Conservation (phyloP, 2,113 vertebrate genomes). For the Brevimyrus niger region DNA sequence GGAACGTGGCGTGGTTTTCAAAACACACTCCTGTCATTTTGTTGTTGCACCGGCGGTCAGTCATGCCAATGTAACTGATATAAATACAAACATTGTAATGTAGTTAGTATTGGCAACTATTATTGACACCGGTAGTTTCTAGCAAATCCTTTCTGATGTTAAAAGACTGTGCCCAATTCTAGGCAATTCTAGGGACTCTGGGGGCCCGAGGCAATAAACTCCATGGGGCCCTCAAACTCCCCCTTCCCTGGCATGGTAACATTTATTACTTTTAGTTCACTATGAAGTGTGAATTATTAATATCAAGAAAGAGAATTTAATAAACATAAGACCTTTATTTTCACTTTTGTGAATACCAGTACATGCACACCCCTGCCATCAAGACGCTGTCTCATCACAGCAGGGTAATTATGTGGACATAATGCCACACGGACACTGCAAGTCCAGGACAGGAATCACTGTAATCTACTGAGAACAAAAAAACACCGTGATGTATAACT, state of each 20-base stretch:
- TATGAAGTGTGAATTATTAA: background rate
- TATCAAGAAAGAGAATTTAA: background rate
- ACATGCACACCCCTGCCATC: background rate
- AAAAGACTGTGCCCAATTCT: no score
- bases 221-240: background rate
- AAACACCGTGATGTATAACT: background rate
- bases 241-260: background rate
- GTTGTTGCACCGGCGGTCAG: no score
- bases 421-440: background rate
- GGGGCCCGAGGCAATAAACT: no score
- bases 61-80: no score
- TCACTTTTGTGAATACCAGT: background rate
- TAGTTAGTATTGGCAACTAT: no score
- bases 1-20: no score
- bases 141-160: no score
- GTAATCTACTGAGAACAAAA: background rate
- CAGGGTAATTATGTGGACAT: background rate
- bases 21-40: no score
- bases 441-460: no score
- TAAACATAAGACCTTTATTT: background rate
- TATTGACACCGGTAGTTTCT: no score
- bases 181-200: background rate
- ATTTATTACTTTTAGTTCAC: background rate
- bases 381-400: background rate
- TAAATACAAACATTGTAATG: no score